These are phyloP conservation scores for Panulirus ornatus DNA, from an alignment of 1,140 invertebrate genomes.

Conservation along the genomic window DNA sequence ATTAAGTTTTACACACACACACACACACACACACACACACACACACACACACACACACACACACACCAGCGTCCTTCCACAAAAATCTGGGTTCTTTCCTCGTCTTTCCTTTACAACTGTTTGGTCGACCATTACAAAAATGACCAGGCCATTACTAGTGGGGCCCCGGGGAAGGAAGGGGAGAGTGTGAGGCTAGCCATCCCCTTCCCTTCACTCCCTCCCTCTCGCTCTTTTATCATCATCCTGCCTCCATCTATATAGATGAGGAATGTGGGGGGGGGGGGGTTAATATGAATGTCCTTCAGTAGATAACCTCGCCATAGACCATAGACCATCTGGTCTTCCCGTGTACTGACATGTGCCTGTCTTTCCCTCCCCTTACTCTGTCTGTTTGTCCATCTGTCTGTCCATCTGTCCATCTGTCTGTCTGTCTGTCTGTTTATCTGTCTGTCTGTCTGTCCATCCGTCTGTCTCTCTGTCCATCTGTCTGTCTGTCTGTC, in stretches of 20 bases:
- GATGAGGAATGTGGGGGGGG: too few relatives aligned
- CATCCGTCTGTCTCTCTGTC: too few relatives aligned
- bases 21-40: too few relatives aligned
- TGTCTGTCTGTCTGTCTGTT: neutral
- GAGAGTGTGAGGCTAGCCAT: neutral
- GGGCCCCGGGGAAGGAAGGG: neutral
- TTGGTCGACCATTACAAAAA: slow-evolving; percentile 19
- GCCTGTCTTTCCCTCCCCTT: too few relatives aligned
- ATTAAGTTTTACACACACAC: too few relatives aligned
- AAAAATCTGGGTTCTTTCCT: slow-evolving; percentile 7
- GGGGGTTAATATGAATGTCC: too few relatives aligned
- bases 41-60: too few relatives aligned
- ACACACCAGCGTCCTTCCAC: neutral
- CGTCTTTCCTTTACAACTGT: slow-evolving; percentile 12
- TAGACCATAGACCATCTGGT: too few relatives aligned
- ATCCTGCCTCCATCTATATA: neutral
- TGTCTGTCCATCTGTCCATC: too few relatives aligned
- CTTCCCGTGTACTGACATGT: too few relatives aligned
- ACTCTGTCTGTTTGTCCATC: too few relatives aligned
- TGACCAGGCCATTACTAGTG: slow-evolving; percentile 22
- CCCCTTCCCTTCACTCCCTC: neutral
- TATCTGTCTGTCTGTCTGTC: neutral
- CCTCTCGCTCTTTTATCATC: neutral
- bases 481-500: neutral
- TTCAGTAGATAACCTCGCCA: too few relatives aligned